Percentiles rank a stretch among this genome's conserved stretches.
Conservation (phyloP, 2,113 vertebrate species). For the Passerina amoena region DNA sequence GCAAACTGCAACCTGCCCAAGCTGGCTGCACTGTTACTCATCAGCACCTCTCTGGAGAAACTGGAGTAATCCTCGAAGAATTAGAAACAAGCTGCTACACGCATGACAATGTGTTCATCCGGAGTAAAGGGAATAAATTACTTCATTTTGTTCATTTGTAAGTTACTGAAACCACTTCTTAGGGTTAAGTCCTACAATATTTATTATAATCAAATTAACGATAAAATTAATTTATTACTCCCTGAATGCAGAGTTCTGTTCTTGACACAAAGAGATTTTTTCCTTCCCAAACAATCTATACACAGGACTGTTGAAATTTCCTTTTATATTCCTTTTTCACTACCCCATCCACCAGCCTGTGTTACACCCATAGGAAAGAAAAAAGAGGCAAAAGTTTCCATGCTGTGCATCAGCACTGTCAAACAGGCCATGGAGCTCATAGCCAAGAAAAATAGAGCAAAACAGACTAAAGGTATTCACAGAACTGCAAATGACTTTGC, state of each 20-base stretch:
- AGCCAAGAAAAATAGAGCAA: constrained; percentile 3
- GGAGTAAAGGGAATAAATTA: neutral
- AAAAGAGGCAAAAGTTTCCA: neutral
- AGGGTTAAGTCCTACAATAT: neutral
- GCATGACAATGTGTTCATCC: neutral
- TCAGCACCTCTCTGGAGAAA: neutral
- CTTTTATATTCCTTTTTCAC: neutral
- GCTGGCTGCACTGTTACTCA: neutral
- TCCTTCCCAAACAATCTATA: neutral
- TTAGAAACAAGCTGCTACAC: neutral
- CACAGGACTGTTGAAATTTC: neutral
- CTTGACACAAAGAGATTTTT: neutral
- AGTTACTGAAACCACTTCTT: neutral
- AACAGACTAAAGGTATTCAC: neutral
- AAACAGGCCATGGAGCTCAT: neutral
- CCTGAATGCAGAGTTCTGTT: neutral
- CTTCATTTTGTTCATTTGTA: neutral
- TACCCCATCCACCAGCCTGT: neutral
- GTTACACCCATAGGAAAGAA: neutral
- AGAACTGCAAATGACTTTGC: constrained; percentile 18
- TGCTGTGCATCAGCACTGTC: neutral
- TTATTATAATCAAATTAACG: neutral
- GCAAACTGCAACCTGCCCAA: neutral
- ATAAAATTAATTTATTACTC: neutral
- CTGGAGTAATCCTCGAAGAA: neutral